A percentile compares a stretch with the other conserved stretches of the same genome.
Conservation (phyloP, 2,888 invertebrate species). For the Opisthograptis luteolata region DNA sequence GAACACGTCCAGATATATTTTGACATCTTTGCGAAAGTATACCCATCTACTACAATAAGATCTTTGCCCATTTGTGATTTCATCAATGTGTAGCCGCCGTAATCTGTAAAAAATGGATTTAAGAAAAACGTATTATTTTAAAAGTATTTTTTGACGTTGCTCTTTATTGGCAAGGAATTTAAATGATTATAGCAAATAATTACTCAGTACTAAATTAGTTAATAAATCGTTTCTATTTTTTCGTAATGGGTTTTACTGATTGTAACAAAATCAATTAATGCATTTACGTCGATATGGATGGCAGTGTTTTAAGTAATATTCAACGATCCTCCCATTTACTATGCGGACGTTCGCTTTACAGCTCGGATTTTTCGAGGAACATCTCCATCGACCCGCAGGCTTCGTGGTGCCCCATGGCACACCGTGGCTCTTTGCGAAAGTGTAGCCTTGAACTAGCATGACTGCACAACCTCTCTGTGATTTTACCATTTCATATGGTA, state of each 20-base stretch:
- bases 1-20: constrained; percentile 53
- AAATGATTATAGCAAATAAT: too few species aligned
- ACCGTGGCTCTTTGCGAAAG: neutral
- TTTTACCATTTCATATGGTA: neutral
- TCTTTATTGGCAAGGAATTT: too few species aligned
- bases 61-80: constrained; percentile 45
- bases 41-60: constrained; percentile 46
- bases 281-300: too few species aligned
- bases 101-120: constrained; percentile 30
- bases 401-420: too few species aligned
- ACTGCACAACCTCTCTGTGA: neutral
- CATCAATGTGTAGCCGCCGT: constrained; percentile 32
- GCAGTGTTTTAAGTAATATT: neutral
- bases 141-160: too few species aligned
- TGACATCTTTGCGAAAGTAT: constrained; percentile 40
- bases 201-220: too few species aligned
- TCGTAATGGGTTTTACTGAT: too few species aligned
- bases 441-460: neutral
- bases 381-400: neutral
- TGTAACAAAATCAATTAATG: too few species aligned
- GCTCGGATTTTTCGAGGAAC: neutral
- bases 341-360: neutral
- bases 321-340: neutral
- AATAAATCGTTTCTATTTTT: too few species aligned
- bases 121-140: too few species aligned